phyloP scores from a whole-genome alignment of 2,888 invertebrate species.

The Aporophyla nigra region DNA sequence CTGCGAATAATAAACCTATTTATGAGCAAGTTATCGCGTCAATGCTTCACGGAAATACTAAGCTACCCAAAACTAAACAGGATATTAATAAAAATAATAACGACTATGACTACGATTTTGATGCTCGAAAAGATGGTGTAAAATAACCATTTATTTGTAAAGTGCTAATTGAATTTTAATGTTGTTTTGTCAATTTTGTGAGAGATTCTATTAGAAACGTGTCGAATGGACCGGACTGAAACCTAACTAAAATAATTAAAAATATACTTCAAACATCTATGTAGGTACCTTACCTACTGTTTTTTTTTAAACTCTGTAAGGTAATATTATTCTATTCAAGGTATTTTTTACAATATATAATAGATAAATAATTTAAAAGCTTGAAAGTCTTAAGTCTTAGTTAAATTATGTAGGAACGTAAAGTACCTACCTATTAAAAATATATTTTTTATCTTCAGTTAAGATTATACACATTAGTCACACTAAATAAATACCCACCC shows the following conservation, averaged over 20 bases:
- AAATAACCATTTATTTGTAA: background rate
- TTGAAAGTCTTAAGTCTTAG: no score
- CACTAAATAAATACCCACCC: background rate
- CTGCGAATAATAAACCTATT: constrained; percentile 47
- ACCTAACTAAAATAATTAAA: background rate
- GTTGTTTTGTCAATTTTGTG: background rate
- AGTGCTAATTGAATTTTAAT: constrained; percentile 12
- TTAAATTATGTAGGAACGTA: no score
- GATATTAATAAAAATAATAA: constrained; percentile 34
- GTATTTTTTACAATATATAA: no score
- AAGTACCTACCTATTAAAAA: background rate
- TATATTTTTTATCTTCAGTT: constrained; percentile 34
- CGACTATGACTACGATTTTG: constrained; percentile 47
- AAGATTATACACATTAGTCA: background rate
- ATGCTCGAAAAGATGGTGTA: constrained; percentile 46
- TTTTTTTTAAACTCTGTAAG: no score
- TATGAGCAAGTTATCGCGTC: constrained; percentile 40
- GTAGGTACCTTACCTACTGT: no score
- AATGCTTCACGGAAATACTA: constrained; percentile 38
- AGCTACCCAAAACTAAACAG: constrained; percentile 29
- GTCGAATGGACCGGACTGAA: background rate
- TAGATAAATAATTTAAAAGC: no score
- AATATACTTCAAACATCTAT: no score
- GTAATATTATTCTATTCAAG: no score
- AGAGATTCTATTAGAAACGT: background rate